phyloP scores from a whole-genome alignment of 2,888 invertebrate species.

The Tortricodes alternella region DNA sequence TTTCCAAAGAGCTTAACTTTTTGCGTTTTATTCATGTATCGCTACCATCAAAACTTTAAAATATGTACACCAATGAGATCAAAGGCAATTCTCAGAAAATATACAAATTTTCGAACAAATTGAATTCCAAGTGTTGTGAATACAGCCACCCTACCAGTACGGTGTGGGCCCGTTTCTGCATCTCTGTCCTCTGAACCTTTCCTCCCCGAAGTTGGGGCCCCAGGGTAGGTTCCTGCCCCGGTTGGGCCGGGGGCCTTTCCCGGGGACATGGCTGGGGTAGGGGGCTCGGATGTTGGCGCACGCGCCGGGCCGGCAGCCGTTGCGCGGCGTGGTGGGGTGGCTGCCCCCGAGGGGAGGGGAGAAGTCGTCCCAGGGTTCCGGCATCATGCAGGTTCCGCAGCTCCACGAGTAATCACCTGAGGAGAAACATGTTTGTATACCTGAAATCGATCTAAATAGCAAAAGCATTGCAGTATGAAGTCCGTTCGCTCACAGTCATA shows the following conservation, averaged over 20 bases:
- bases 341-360: slow-evolving; percentile 58
- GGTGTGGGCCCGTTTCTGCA: slow-evolving; percentile 67
- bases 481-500: too few relatives aligned
- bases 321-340: slow-evolving; percentile 62
- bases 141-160: slow-evolving; percentile 59
- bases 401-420: slow-evolving; percentile 67
- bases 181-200: slow-evolving; percentile 67
- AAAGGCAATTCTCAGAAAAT: slow-evolving; percentile 9
- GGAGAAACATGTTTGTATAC: slow-evolving; percentile 3
- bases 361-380: slow-evolving; percentile 67
- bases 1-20: not conserved
- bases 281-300: slow-evolving; percentile 54
- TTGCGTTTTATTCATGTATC: not conserved
- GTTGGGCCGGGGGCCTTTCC: slow-evolving; percentile 52
- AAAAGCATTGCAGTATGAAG: too few relatives aligned
- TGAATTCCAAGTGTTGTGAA: not conserved
- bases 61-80: slow-evolving; percentile 30
- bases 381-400: slow-evolving; percentile 61
- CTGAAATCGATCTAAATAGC: not conserved
- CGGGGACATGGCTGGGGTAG: slow-evolving; percentile 56
- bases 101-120: slow-evolving; percentile 16
- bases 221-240: slow-evolving; percentile 70
- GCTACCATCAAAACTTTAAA: slow-evolving; percentile 14
- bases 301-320: slow-evolving; percentile 66
- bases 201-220: slow-evolving; percentile 65